Evolutionary conservation across 2,888 invertebrate genomes (phyloP).

Genomic region (Orthosia incerta): DNA sequence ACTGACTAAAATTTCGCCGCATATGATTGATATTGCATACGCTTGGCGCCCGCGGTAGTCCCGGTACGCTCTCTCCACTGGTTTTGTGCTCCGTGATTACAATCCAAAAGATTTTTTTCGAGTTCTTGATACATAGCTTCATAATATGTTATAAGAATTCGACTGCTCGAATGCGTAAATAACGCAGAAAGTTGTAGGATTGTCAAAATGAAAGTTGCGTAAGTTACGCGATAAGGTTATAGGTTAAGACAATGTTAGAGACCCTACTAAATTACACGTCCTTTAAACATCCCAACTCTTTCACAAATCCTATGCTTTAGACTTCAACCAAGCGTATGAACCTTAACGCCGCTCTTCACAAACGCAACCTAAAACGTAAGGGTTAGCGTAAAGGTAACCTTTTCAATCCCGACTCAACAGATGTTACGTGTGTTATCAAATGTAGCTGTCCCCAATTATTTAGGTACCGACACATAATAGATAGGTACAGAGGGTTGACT

Average conservation of each 20-base stretch:
- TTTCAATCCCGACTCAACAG: conserved; percentile 53
- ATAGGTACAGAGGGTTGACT: neutral
- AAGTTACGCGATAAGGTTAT: too few relatives aligned
- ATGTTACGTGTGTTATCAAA: conserved; percentile 61
- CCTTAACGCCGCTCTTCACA: conserved; percentile 15
- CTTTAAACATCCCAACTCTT: neutral
- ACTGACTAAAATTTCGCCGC: too few relatives aligned
- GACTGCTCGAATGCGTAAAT: too few relatives aligned
- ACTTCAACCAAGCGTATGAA: conserved; percentile 3
- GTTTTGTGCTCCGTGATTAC: too few relatives aligned
- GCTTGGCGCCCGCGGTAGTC: too few relatives aligned
- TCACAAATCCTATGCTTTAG: neutral
- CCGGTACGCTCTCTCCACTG: too few relatives aligned
- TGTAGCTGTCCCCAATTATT: conserved; percentile 54
- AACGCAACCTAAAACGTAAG: conserved; percentile 21
- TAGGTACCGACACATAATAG: neutral
- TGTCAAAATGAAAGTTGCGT: too few relatives aligned
- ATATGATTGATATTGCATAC: too few relatives aligned
- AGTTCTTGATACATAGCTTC: too few relatives aligned
- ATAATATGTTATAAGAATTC: too few relatives aligned
- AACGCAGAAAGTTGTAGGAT: too few relatives aligned
- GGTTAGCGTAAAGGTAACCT: conserved; percentile 48
- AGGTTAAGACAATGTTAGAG: neutral
- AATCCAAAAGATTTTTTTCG: too few relatives aligned
- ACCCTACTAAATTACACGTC: neutral